Conservation (phyloP, 2,113 vertebrate genomes). For the Hepsetus odoe region DNA sequence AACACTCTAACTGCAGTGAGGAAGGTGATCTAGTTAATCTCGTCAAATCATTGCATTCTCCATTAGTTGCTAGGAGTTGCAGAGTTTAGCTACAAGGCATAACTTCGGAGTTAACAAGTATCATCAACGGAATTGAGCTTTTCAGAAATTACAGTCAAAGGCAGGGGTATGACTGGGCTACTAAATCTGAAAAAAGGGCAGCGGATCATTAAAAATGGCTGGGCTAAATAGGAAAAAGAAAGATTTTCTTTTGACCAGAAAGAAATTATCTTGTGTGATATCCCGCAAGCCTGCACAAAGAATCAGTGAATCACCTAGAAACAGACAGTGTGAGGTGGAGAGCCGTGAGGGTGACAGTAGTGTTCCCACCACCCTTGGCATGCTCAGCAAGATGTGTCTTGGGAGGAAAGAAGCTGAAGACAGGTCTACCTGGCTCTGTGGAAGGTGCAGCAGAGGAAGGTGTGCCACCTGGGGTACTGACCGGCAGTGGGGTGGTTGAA, state of each 20-base stretch:
- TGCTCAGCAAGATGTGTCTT: constrained; percentile 6
- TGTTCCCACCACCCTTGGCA: neutral
- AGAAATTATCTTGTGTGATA: neutral
- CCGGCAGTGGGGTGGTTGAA: constrained; percentile 41
- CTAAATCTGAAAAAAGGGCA: constrained; percentile 6
- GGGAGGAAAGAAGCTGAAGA: neutral
- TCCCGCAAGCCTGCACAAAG: neutral
- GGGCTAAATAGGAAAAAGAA: neutral
- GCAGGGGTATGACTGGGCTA: neutral
- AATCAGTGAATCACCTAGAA: constrained; percentile 12
- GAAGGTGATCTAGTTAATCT: neutral
- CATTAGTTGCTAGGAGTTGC: neutral
- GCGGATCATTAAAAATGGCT: neutral
- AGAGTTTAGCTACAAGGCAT: neutral
- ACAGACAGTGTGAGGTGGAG: neutral
- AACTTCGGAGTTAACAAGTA: neutral
- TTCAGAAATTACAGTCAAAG: neutral
- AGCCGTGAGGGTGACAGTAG: neutral
- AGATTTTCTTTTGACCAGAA: neutral
- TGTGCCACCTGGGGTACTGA: constrained; percentile 53
- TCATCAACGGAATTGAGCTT: neutral
- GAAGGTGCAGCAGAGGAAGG: constrained; percentile 41
- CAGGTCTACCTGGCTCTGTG: constrained; percentile 58
- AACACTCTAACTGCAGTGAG: neutral
- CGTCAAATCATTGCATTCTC: neutral